These are phyloP conservation scores for Nanorana parkeri DNA, from an alignment of 2,113 vertebrate genomes.

Conservation along the genomic window DNA sequence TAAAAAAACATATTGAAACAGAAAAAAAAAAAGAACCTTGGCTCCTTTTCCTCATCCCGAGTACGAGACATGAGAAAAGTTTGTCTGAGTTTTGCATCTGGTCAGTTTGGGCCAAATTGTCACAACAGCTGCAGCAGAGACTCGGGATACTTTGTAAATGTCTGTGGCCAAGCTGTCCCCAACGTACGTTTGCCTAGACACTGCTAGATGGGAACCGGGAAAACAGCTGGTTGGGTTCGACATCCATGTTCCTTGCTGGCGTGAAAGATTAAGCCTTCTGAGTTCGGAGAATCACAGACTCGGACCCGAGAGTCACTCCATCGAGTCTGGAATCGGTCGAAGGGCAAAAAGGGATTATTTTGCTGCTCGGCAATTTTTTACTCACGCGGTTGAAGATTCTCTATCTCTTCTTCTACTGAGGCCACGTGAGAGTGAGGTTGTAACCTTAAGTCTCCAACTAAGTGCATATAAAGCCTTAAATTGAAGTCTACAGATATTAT, in stretches of 20 bases:
- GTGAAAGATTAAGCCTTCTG: slow-evolving; percentile 49
- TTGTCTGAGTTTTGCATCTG: background rate
- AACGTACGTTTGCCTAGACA: slow-evolving; percentile 7
- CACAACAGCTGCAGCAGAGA: slow-evolving; percentile 3
- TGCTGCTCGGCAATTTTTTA: slow-evolving; percentile 7
- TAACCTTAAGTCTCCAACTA: background rate
- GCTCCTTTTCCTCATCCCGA: slow-evolving; percentile 5
- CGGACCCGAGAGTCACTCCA: slow-evolving; percentile 15
- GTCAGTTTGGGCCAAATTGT: background rate
- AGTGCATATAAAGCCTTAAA: background rate
- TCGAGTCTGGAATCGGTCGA: background rate
- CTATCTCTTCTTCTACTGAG: slow-evolving; percentile 25
- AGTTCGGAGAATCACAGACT: slow-evolving; percentile 42
- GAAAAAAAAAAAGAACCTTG: background rate
- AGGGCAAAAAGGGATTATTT: slow-evolving; percentile 13
- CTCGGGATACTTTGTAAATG: background rate
- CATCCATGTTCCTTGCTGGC: slow-evolving; percentile 5
- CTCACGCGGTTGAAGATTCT: slow-evolving; percentile 19
- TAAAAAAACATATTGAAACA: too few relatives aligned
- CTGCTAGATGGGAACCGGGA: slow-evolving; percentile 29
- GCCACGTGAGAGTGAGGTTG: background rate
- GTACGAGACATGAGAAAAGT: slow-evolving; percentile 18
- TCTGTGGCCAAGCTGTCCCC: background rate
- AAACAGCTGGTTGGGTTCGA: slow-evolving; percentile 30
- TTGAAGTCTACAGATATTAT: background rate